Conservation (phyloP, 2,888 invertebrate genomes). For the Doris montereyensis region DNA sequence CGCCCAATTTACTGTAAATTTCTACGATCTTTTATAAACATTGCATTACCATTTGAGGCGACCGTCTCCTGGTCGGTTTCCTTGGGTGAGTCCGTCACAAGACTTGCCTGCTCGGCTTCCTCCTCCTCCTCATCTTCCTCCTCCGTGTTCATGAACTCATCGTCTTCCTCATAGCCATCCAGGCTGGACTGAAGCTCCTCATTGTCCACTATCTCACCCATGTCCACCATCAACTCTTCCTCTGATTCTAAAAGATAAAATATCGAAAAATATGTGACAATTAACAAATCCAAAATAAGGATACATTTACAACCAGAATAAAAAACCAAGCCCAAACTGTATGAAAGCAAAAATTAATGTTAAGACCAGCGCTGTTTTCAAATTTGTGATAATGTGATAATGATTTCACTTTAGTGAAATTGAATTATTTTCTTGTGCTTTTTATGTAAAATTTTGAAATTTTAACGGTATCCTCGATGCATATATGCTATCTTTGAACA, state of each 20-base stretch:
- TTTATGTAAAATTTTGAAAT: too few species aligned
- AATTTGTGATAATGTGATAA: too few species aligned
- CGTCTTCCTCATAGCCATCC: constrained; percentile 45
- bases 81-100: not conserved
- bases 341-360: not conserved
- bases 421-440: too few species aligned
- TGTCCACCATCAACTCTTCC: too few species aligned
- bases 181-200: constrained; percentile 8
- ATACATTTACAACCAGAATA: not conserved
- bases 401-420: too few species aligned
- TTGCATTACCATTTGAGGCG: too few species aligned
- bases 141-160: constrained; percentile 38
- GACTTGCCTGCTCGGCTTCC: not conserved
- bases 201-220: constrained; percentile 34
- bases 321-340: not conserved
- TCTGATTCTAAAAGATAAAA: constrained; percentile 26
- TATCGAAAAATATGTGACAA: not conserved
- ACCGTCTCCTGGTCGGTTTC: too few species aligned
- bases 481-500: too few species aligned
- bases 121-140: constrained; percentile 10
- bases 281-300: not conserved
- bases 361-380: too few species aligned
- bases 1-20: too few species aligned
- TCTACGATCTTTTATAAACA: too few species aligned
- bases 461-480: too few species aligned